Evolutionary conservation across 2,113 vertebrate species (phyloP).

Genomic region (Accipiter cooperii): DNA sequence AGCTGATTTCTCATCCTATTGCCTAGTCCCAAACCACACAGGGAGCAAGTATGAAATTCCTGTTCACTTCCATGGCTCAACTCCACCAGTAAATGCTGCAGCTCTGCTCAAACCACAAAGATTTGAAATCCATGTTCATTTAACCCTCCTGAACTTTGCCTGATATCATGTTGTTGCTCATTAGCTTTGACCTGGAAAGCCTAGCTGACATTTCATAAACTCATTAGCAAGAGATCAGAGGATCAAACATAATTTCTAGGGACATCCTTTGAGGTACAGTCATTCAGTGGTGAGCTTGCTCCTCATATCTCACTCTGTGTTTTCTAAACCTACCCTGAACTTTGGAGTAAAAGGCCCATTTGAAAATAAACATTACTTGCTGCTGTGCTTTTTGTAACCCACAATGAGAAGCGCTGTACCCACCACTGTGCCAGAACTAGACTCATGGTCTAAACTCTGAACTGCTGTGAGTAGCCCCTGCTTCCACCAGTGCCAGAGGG

Average conservation of each 20-base stretch:
- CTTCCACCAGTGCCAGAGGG: not conserved
- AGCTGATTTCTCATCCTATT: not conserved
- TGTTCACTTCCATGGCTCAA: not conserved
- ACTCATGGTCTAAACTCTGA: not conserved
- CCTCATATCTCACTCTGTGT: not conserved
- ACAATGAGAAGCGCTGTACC: accelerated
- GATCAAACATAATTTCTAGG: not conserved
- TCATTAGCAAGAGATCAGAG: conserved; percentile 33
- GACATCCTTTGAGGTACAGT: not conserved
- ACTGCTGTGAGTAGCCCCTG: not conserved
- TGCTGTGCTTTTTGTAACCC: not conserved
- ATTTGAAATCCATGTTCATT: conserved; percentile 17
- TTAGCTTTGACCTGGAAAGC: conserved; percentile 35
- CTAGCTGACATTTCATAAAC: conserved; percentile 23
- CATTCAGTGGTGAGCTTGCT: not conserved
- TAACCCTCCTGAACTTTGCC: conserved; percentile 42
- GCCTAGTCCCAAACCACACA: not conserved
- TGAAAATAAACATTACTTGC: not conserved
- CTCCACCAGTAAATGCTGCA: not conserved
- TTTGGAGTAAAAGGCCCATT: not conserved
- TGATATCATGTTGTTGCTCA: not conserved
- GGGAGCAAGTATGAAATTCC: not conserved
- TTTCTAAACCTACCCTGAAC: not conserved
- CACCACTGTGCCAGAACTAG: not conserved
- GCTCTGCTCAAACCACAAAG: not conserved